Percentiles rank a stretch among this genome's conserved stretches.
Conservation (phyloP, 2,888 invertebrate species). For the Pilophorus perplexus region DNA sequence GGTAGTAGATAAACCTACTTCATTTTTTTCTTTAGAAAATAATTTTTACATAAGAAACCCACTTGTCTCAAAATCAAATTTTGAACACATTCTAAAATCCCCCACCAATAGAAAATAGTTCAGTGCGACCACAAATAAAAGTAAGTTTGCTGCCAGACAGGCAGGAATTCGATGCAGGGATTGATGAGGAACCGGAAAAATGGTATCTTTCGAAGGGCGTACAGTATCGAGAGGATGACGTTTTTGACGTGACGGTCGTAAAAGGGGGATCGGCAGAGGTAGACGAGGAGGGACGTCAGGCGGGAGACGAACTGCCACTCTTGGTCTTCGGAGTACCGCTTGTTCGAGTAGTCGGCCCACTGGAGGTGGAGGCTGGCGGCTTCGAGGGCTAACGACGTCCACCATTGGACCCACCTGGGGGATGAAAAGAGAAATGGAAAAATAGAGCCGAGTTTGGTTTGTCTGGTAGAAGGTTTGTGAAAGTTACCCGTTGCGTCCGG, state of each 20-base stretch:
- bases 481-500: slow-evolving; percentile 8
- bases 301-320: slow-evolving; percentile 17
- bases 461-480: too few relatives aligned
- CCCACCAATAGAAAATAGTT: too few relatives aligned
- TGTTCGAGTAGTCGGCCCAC: background rate
- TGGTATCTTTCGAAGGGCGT: slow-evolving; percentile 24
- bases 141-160: slow-evolving; percentile 34
- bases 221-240: slow-evolving; percentile 10
- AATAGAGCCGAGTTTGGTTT: too few relatives aligned
- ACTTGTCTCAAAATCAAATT: too few relatives aligned
- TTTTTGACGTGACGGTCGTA: slow-evolving; percentile 20
- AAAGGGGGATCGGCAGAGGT: slow-evolving; percentile 24
- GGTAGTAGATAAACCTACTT: too few relatives aligned
- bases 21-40: too few relatives aligned
- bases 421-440: too few relatives aligned
- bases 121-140: slow-evolving; percentile 36
- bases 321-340: slow-evolving; percentile 4
- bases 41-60: too few relatives aligned
- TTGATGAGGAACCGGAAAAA: slow-evolving; percentile 18
- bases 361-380: slow-evolving; percentile 22
- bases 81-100: too few relatives aligned
- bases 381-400: slow-evolving; percentile 16
- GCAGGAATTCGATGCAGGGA: slow-evolving; percentile 21
- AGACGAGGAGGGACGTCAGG: slow-evolving; percentile 10
- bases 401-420: slow-evolving; percentile 20